Evolutionary conservation across 1,140 invertebrate species (phyloP), one percentile per base, ranked within the genome.

Genomic region (Papilio xuthus): DNA sequence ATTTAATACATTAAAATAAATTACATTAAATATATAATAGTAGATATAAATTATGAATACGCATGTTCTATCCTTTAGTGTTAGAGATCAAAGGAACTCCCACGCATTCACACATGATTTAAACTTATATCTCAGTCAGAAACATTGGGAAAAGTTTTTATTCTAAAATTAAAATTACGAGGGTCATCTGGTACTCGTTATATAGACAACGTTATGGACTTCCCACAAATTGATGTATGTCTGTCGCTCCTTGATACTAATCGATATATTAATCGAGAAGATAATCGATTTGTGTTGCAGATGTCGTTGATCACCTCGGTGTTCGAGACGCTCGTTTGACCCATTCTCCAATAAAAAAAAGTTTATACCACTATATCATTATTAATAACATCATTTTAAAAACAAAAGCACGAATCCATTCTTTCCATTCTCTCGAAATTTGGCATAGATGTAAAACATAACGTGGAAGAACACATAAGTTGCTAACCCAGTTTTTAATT

Each of bases 51-150:
- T 63, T 26, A 26, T 63, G 3, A 4, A 63, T 28, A 63, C 60
- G 23, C 23, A 26, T 63, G 60, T 63, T 26, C 10, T 63, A 63
- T 63, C 60, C 12, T 63, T 63, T 63, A 63, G 60, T 63, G 23
- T 28, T 15, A 63, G n/a, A 56, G 9, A 63, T 63, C 60, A 63
- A 63, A 63, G 1, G 26, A 26, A 4, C 60, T 63, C 60, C 60
- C 60, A 63, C 60, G 60, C 60, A 28, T 63, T 63, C 60, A 63
- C 60, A 63, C 60, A 63, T 63, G 60, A 63, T 63, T 63, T 63
- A 63, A 63, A 60, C 53, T 23, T 20, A 60, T 60, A 60, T 26
- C 60, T 26, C 60, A 63, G 23, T 63, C 12, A 18, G 13, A 23
- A 28, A 63, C 60, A 63, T 28, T 28, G 23, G 60, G 20, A 63